Evolutionary conservation across 2,113 vertebrate species (phyloP), one percentile per base, ranked within the genome.

Genomic region (Glaucomys volans): DNA sequence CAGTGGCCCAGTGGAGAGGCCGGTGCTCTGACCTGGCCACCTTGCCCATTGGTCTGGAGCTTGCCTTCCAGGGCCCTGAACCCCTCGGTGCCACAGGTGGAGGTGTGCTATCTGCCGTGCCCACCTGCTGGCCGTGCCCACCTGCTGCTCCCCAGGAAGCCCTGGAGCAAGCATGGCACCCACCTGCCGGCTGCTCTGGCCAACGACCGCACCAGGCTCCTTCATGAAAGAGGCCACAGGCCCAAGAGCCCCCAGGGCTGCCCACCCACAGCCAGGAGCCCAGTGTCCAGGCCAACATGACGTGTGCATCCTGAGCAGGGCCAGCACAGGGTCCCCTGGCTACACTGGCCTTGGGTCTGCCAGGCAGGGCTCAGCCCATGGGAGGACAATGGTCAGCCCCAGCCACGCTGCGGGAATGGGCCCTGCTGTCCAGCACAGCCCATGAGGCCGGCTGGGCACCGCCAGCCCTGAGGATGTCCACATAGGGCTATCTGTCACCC

Each of bases 121-220:
- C n/a, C n/a, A n/a, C n/a, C n/a, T n/a, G n/a, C n/a, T n/a, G n/a
- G n/a, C n/a, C n/a, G n/a, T n/a, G 44, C 6, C 57, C 2, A 59
- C 44, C 44, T 47, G 5, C 76, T 47, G 66, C 14, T 37, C 32
- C 69, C 69, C n/a, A 1, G 2, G 26, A 44, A 28, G 1, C 18
- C 62, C 52, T 12, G 16, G 13, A 13, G 57, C 28, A 71, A 52
- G 24, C 4, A 0, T 7, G 0, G 20, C 4, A 8, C 22, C 10
- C 18, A 18, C 14, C 20, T 20, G 59, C 26, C 47, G 4, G 54
- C 54, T 20, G 54, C 54, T 52, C 54, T 18, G 5, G 20, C 54
- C 20, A 5, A 20, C 54, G 2, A 18, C 6, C 22, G 54, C 8
- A 18, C 54, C 54, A 22, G 5, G 54, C 54, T 57, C 52, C 4